These are phyloP conservation scores for Trichonephila clavata DNA, from an alignment of 1,140 invertebrate genomes.

Conservation along the genomic window DNA sequence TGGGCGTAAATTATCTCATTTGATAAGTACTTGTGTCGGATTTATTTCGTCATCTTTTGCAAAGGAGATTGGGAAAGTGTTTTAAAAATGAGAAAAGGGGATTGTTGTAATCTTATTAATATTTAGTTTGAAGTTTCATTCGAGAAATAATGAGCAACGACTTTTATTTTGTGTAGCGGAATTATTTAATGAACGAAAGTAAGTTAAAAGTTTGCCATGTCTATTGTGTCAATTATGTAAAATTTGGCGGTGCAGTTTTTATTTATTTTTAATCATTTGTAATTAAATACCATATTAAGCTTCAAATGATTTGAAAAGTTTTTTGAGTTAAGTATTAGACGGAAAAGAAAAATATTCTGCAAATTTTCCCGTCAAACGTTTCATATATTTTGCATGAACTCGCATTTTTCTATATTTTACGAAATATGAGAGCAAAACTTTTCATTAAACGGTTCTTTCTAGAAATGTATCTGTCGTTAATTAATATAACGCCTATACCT, in stretches of 20 bases:
- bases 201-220: neutral
- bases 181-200: conserved; percentile 21
- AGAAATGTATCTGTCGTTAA: too few relatives aligned
- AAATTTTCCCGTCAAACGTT: too few relatives aligned
- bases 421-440: too few relatives aligned
- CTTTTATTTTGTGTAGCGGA: conserved; percentile 28
- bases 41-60: neutral
- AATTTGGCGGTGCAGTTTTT: neutral
- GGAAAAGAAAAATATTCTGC: too few relatives aligned
- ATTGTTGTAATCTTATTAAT: conserved; percentile 29
- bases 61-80: neutral
- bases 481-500: too few relatives aligned
- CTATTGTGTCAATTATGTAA: neutral
- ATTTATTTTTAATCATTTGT: neutral
- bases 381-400: too few relatives aligned
- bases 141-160: neutral
- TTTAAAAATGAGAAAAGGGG: neutral
- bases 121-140: conserved; percentile 6
- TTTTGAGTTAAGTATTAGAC: too few relatives aligned
- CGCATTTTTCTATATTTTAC: too few relatives aligned
- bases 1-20: conserved; percentile 33
- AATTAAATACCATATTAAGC: neutral
- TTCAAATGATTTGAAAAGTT: too few relatives aligned
- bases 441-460: too few relatives aligned
- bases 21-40: neutral